These are phyloP conservation scores for Pandemis cinnamomeana DNA, from an alignment of 2,888 invertebrate genomes.

Conservation along the genomic window DNA sequence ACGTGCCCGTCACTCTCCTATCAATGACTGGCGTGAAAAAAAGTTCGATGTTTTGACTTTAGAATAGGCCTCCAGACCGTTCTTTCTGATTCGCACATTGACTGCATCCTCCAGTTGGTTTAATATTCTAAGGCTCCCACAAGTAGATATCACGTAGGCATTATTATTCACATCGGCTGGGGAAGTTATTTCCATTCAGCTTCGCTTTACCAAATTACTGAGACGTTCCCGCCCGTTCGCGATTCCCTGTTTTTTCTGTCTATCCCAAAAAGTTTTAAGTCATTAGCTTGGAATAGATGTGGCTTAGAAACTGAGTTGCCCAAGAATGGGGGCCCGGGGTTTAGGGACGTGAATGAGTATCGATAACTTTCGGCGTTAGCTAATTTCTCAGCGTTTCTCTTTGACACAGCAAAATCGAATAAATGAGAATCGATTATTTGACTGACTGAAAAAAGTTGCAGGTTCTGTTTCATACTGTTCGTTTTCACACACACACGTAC, in stretches of 20 bases:
- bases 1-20: no score
- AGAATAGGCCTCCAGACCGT: no score
- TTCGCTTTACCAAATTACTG: conserved; percentile 54
- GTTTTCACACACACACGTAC: no score
- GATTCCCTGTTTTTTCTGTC: conserved; percentile 51
- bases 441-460: no score
- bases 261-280: conserved; percentile 56
- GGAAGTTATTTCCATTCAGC: conserved; percentile 55
- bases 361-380: neutral
- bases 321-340: conserved; percentile 12
- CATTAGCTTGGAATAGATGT: conserved; percentile 51
- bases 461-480: no score
- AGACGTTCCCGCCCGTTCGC: conserved; percentile 56
- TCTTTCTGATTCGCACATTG: no score
- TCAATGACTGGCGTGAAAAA: no score
- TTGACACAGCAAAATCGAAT: no score
- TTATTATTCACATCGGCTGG: conserved; percentile 56
- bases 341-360: conserved; percentile 4
- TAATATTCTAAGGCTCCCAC: conserved; percentile 32
- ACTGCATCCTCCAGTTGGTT: neutral
- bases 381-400: no score
- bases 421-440: no score
- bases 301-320: conserved; percentile 11
- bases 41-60: no score
- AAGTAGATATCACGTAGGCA: conserved; percentile 50